Evolutionary conservation across 2,797 vertebrate species (phyloP).

Genomic region (Eremophila alpestris): DNA sequence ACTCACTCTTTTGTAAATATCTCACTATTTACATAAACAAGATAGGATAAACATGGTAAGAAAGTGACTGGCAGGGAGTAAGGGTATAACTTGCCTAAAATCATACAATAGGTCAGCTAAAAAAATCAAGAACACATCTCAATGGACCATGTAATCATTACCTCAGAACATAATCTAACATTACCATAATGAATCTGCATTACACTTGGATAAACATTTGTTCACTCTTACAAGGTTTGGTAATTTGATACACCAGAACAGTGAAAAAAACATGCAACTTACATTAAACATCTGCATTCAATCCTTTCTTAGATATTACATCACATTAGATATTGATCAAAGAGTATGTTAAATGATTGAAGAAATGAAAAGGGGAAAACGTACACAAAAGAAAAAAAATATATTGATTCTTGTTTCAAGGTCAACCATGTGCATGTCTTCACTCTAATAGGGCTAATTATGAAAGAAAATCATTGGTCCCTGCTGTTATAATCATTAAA

Average conservation of each 20-base stretch:
- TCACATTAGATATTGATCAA: neutral
- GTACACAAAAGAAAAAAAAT: neutral
- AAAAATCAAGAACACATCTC: neutral
- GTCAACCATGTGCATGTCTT: neutral
- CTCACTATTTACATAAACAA: neutral
- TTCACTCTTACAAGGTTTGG: neutral
- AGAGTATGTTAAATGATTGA: neutral
- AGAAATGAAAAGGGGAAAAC: neutral
- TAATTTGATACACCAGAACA: neutral
- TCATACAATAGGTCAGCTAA: neutral
- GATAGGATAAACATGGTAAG: neutral
- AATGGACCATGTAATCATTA: constrained; percentile 3
- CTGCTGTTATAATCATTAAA: constrained; percentile 21
- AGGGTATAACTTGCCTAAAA: neutral
- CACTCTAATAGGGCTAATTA: neutral
- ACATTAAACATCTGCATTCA: neutral
- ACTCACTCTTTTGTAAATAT: neutral
- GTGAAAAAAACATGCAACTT: neutral
- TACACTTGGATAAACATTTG: constrained; percentile 46
- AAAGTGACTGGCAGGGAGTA: neutral
- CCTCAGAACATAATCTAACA: constrained; percentile 15
- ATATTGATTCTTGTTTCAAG: constrained; percentile 3
- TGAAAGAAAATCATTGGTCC: neutral
- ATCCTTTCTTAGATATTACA: neutral
- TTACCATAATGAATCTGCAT: constrained; percentile 4